Evolutionary conservation across 2,888 invertebrate genomes (phyloP), one percentile per base, ranked within the genome.

Genomic region (Coelopa pilipes): DNA sequence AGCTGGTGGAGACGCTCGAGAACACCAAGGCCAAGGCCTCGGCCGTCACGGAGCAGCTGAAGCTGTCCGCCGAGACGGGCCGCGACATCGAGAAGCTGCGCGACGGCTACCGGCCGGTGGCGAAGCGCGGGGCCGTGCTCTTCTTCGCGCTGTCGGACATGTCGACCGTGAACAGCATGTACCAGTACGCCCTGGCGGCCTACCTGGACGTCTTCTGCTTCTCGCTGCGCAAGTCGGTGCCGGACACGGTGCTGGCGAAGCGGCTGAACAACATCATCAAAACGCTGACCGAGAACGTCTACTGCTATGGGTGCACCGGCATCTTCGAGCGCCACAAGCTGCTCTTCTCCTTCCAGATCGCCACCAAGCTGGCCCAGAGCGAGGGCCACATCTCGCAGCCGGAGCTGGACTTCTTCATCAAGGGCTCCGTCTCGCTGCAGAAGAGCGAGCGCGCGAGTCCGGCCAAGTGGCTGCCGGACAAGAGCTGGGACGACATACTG

Each of bases 321-420:
- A 94, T 97, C 79, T 97, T 97, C 86, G 96, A 97, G 86, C 92
- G 92, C 60, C 96, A 97, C 88, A 97, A 97, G 85, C 88, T 97
- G 49, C 89, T 97, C 24, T 97, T 92, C 86, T 96, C 97, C 0
- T 95, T 97, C 86, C 96, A 96, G 91, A 96, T 97, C 89, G 92
- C 95, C 75, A 91, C 93, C 17, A 95, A 94, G 84, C 86, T 97
- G 78, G 92, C 96, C 80, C 92, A 93, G 85, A 93, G 92, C 80
- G 89, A 91, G 10, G 90, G 88, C 0, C 83, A 88, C 24, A 87
- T 97, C 0, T 86, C 84, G 0, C 95, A 94, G 81, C 83, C 87
- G 9, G 92, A 97, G 83, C 85, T 97, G 45, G 95, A 96, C 84
- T 97, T 97, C 89, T 97, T 97, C 85, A 94, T 96, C 79, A 97